Conservation (phyloP, 2,113 vertebrate genomes). For the Solea solea region DNA sequence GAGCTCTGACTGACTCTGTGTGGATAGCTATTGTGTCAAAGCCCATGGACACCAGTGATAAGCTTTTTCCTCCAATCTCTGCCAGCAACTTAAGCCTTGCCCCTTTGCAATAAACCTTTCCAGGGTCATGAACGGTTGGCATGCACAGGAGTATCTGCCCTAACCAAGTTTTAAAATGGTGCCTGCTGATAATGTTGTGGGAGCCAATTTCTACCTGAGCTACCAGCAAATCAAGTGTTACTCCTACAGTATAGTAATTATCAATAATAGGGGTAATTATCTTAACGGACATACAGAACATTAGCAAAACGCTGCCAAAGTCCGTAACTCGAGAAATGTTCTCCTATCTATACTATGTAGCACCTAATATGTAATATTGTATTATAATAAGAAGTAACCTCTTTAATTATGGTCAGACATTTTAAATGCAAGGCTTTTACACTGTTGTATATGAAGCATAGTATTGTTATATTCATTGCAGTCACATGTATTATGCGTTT, state of each 20-base stretch:
- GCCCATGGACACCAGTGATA: slow-evolving; percentile 40
- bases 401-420: not conserved
- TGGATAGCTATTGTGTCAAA: slow-evolving; percentile 35
- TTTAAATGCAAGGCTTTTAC: not conserved
- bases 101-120: slow-evolving; percentile 58
- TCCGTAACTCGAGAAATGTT: too few relatives aligned
- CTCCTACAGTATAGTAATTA: slow-evolving; percentile 5
- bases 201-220: slow-evolving; percentile 28
- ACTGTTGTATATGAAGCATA: not conserved
- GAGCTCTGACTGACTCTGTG: slow-evolving; percentile 39
- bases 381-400: not conserved
- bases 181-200: slow-evolving; percentile 23
- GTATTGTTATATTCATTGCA: not conserved
- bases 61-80: slow-evolving; percentile 43
- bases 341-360: too few relatives aligned
- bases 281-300: not conserved
- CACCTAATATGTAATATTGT: too few relatives aligned
- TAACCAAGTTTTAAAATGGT: slow-evolving; percentile 30
- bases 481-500: too few relatives aligned
- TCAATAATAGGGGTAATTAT: not conserved
- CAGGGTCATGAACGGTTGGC: slow-evolving; percentile 48
- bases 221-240: slow-evolving; percentile 18
- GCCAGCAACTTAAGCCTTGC: slow-evolving; percentile 57
- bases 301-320: not conserved
- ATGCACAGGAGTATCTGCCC: slow-evolving; percentile 41